Evolutionary conservation across 2,888 invertebrate species (phyloP).

Genomic region (Seladonia tumulorum): DNA sequence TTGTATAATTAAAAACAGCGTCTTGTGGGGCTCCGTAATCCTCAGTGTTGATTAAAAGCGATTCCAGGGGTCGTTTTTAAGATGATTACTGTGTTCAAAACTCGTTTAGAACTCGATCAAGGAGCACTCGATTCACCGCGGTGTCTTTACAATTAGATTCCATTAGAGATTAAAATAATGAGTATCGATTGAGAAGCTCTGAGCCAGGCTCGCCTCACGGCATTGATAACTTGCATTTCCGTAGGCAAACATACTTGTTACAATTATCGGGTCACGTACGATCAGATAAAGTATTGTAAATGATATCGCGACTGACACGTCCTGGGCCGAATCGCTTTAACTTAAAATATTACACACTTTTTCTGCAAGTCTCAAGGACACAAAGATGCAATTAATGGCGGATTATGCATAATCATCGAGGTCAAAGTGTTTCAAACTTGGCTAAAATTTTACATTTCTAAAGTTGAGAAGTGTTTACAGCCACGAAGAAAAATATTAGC

Average conservation of each 20-base stretch:
- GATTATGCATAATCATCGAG: neutral
- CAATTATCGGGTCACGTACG: conserved; percentile 38
- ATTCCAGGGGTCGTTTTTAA: neutral
- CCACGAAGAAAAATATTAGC: neutral
- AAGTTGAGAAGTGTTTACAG: neutral
- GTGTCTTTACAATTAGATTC: conserved; percentile 11
- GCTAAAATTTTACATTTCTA: neutral
- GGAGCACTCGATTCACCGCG: neutral
- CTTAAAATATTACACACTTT: neutral
- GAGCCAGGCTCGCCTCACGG: neutral
- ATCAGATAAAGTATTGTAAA: conserved; percentile 21
- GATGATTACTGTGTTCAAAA: neutral
- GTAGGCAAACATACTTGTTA: neutral
- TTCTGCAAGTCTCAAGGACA: neutral
- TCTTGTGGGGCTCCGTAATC: no score
- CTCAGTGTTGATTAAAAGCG: no score
- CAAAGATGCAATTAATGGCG: neutral
- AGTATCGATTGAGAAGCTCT: neutral
- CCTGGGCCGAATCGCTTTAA: neutral
- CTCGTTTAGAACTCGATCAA: neutral
- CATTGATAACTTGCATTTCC: neutral
- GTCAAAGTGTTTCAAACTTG: neutral
- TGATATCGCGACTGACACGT: neutral
- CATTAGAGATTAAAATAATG: neutral
- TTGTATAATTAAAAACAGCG: no score